phyloP scores from a whole-genome alignment of 2,113 vertebrate species.

The Hemiprocne comata region DNA sequence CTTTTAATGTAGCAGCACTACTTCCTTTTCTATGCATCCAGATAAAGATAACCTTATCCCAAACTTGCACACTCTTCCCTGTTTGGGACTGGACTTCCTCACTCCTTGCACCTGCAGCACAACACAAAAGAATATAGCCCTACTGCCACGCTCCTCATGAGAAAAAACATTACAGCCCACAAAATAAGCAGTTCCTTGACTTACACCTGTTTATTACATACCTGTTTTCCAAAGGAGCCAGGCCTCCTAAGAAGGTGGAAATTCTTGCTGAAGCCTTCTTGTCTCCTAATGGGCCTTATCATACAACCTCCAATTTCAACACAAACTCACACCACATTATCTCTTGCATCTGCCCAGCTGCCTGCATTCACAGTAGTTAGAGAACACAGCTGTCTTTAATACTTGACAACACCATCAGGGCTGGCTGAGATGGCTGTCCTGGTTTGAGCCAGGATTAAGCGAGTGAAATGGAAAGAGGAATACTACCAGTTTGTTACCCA shows the following conservation, averaged over 20 bases:
- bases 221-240: not conserved
- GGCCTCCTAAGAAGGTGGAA: not conserved
- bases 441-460: too few relatives aligned
- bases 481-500: not conserved
- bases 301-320: fast-evolving
- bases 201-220: not conserved
- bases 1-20: not conserved
- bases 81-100: not conserved
- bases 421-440: fast-evolving
- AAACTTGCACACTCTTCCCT: not conserved
- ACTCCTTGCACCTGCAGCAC: not conserved
- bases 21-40: not conserved
- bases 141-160: not conserved
- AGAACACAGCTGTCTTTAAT: not conserved
- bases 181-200: not conserved
- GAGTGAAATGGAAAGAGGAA: not conserved
- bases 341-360: fast-evolving
- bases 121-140: not conserved
- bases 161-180: not conserved
- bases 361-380: not conserved
- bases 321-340: not conserved
- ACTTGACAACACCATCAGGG: not conserved
- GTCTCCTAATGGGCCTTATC: not conserved
- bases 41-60: not conserved
- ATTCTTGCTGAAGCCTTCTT: not conserved